Evolutionary conservation across 2,113 vertebrate species (phyloP).

Genomic region (Haliaeetus leucogaster): DNA sequence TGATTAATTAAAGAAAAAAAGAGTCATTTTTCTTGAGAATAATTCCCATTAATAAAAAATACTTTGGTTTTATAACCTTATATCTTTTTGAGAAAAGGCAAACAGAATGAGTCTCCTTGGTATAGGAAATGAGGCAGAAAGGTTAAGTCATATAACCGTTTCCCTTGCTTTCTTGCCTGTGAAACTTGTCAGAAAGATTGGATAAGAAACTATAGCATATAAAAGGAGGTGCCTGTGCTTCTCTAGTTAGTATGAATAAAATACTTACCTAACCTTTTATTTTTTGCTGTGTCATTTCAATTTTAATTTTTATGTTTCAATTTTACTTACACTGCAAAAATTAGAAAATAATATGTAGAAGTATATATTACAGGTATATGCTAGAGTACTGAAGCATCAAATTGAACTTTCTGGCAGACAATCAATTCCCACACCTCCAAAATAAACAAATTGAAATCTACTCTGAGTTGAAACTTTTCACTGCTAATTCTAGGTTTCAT

Average conservation of each 20-base stretch:
- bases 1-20: neutral
- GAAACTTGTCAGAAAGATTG: neutral
- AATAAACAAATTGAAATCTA: neutral
- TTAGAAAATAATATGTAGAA: neutral
- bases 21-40: rapidly evolving
- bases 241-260: neutral
- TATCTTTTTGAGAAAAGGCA: neutral
- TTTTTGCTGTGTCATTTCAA: neutral
- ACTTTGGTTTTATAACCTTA: neutral
- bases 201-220: neutral
- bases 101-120: neutral
- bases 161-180: neutral
- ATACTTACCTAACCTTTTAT: neutral
- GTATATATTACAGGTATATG: neutral
- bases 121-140: neutral
- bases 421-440: neutral
- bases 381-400: neutral
- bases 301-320: neutral
- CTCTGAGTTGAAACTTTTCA: neutral
- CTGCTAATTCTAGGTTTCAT: neutral
- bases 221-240: neutral
- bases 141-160: neutral
- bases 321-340: neutral
- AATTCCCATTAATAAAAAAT: neutral
- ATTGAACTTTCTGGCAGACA: neutral